These are phyloP conservation scores for Wasmannia auropunctata DNA, from an alignment of 1,140 invertebrate species.

Conservation along the genomic window DNA sequence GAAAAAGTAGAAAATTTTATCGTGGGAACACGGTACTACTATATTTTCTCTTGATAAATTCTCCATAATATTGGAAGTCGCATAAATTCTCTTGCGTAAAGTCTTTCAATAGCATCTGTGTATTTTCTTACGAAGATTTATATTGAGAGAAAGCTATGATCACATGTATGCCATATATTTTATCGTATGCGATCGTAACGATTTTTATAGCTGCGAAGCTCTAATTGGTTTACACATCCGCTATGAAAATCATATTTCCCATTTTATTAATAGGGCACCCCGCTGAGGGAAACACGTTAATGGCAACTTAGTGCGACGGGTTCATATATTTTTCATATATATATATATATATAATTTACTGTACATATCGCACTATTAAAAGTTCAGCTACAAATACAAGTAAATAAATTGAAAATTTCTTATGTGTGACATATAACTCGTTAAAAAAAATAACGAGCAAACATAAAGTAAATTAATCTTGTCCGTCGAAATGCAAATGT, in stretches of 20 bases:
- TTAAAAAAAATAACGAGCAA: neutral
- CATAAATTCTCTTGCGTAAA: neutral
- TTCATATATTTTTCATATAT: conserved; percentile 7
- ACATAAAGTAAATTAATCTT: neutral
- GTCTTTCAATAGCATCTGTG: neutral
- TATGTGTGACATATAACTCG: neutral
- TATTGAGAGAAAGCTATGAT: neutral
- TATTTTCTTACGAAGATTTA: neutral
- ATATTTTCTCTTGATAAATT: neutral
- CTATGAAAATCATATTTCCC: conserved; percentile 17
- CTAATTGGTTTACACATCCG: neutral
- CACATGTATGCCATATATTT: neutral
- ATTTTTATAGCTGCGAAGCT: neutral
- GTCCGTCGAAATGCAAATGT: neutral
- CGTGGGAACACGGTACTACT: neutral
- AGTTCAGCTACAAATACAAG: neutral
- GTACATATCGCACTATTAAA: neutral
- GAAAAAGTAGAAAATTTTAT: neutral
- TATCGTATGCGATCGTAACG: neutral
- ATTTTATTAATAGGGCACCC: neutral
- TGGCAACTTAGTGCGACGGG: neutral
- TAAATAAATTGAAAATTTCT: neutral
- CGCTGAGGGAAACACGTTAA: neutral
- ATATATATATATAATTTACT: neutral
- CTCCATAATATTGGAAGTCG: neutral